Evolutionary conservation across 2,888 invertebrate species (phyloP).

Genomic region (Dryobota labecula): DNA sequence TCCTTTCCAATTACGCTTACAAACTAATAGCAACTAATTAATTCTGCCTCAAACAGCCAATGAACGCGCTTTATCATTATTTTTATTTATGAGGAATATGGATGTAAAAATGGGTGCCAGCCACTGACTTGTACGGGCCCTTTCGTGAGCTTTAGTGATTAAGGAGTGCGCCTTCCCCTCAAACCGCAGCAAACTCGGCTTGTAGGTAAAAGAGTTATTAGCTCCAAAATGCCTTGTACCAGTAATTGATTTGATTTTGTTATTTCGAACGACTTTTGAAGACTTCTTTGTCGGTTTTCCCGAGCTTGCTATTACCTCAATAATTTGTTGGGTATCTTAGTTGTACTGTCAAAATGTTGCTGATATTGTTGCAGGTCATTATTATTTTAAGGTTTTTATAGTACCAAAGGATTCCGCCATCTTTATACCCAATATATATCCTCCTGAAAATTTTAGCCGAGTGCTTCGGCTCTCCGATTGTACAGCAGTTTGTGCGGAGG

Average conservation of each 20-base stretch:
- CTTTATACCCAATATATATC: no score
- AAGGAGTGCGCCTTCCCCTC: slow-evolving; percentile 64
- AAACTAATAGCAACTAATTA: slow-evolving; percentile 47
- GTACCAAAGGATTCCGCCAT: not conserved
- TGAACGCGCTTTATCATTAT: slow-evolving; percentile 54
- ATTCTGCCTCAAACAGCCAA: slow-evolving; percentile 41
- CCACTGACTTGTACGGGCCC: slow-evolving; percentile 36
- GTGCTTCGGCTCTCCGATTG: no score
- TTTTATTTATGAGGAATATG: slow-evolving; percentile 61
- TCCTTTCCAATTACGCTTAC: slow-evolving; percentile 24
- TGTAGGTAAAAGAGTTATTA: slow-evolving; percentile 69
- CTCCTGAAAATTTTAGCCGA: no score
- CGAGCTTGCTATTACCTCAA: slow-evolving; percentile 12
- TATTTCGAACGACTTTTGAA: slow-evolving; percentile 51
- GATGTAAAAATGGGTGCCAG: slow-evolving; percentile 62
- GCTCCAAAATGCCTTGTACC: slow-evolving; percentile 53
- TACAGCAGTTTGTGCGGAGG: no score
- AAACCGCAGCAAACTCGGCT: slow-evolving; percentile 57
- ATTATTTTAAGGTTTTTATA: not conserved
- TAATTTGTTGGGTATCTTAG: not conserved
- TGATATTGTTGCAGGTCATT: not conserved
- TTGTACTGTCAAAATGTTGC: not conserved
- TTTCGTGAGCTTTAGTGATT: slow-evolving; percentile 78
- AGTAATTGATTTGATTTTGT: slow-evolving; percentile 66
- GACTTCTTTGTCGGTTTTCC: slow-evolving; percentile 42